phyloP scores from a whole-genome alignment of 2,797 vertebrate species.

The Melanotaenia pygmaea region DNA sequence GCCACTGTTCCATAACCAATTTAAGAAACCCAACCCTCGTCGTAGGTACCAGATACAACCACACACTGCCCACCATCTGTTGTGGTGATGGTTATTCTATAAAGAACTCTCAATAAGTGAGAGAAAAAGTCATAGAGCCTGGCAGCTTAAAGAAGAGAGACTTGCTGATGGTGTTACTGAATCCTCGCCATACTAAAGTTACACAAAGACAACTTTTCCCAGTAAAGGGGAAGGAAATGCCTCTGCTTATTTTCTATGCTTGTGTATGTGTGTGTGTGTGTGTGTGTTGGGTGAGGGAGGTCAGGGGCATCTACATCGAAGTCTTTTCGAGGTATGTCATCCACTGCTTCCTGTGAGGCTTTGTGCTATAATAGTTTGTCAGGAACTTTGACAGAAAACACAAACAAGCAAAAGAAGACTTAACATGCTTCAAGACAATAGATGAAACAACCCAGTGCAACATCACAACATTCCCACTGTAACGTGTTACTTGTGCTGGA shows the following conservation, averaged over 20 bases:
- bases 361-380: conserved; percentile 48
- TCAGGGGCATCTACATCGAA: conserved; percentile 34
- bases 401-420: conserved; percentile 30
- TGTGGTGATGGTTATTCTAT: conserved; percentile 11
- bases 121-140: conserved; percentile 20
- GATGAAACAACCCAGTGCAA: neutral
- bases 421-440: neutral
- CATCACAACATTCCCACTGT: neutral
- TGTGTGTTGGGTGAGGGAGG: neutral
- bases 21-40: conserved; percentile 65
- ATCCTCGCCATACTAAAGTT: conserved; percentile 43
- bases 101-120: conserved; percentile 13
- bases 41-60: conserved; percentile 31
- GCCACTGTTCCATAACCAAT: conserved; percentile 63
- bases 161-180: conserved; percentile 20
- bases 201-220: conserved; percentile 53
- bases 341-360: conserved; percentile 59
- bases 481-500: neutral
- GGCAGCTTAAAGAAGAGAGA: conserved; percentile 26
- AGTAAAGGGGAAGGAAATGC: conserved; percentile 78
- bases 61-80: conserved; percentile 62
- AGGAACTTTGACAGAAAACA: conserved; percentile 48
- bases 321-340: conserved; percentile 38
- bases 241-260: conserved; percentile 52
- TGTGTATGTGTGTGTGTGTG: conserved; percentile 5